Evolutionary conservation across 2,888 invertebrate species (phyloP), one percentile per base, ranked within the genome.

Genomic region (Argyresthia albistria): DNA sequence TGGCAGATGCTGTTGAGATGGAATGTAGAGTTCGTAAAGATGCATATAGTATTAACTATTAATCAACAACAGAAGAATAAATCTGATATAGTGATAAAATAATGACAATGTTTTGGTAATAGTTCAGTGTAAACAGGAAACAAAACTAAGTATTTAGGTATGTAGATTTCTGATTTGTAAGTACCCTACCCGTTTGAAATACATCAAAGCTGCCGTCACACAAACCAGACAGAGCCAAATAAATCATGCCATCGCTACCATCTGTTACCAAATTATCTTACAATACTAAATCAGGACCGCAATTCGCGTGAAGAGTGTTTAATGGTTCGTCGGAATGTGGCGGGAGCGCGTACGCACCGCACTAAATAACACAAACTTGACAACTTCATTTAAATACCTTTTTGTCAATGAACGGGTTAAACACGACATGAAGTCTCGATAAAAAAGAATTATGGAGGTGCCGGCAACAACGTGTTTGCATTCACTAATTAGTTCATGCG

Each of bases 351-450:
- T 52, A 58, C 66, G 77, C 84, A 81, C 77, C 66, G 78, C 84
- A 81, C 77, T 86, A 83, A 86, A 87, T 86, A 84, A 84, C 61
- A 73, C 67, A 71, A 69, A 68, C 69, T 59, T 69, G 87, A 86
- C 87, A 87, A 84, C 76, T 87, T 84, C 70, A 87, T 87, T 87
- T 86, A 86, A 87, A 87, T 87, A 82, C 83, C 87, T 87, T 87
- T 25, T 87, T 87, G 87, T 86, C 87, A 83, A 82, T 80, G 80
- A 82, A 84, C 81, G 87, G 86, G 87, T 86, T 87, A 77, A 79
- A 75, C 73, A 74, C 69, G 76, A 69, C 72, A 66, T 65, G 62
- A 63, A 62, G 64, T 60, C 63, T 70, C 74, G 71, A 84, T 83
- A n/a, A 83, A 84, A 84, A 84, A 87, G 86, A 87, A 66, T 80